These are phyloP conservation scores for Pseudomyrmex gracilis DNA, from an alignment of 1,140 invertebrate species.

Conservation along the genomic window DNA sequence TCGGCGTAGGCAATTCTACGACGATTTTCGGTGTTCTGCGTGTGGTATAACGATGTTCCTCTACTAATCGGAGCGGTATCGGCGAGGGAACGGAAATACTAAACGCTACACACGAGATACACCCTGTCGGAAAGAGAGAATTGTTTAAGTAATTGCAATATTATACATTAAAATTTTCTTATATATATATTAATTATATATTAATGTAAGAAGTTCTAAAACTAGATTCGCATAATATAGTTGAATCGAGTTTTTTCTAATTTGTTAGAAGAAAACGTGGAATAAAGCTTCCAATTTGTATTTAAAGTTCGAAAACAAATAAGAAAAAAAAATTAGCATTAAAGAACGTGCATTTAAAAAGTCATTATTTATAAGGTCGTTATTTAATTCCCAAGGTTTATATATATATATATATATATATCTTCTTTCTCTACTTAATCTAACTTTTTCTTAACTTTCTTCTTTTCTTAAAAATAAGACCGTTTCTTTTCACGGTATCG, in stretches of 20 bases:
- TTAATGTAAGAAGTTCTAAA: too few species aligned
- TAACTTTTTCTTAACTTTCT: neutral
- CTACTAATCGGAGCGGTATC: slow-evolving; percentile 32
- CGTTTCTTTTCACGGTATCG: too few species aligned
- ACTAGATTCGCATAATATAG: too few species aligned
- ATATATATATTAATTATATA: too few species aligned
- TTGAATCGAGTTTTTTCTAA: neutral
- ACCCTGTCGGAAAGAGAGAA: slow-evolving; percentile 59
- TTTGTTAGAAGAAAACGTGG: neutral
- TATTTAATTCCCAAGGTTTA: neutral
- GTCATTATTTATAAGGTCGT: neutral
- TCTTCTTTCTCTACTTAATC: neutral
- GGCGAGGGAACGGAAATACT: slow-evolving; percentile 60
- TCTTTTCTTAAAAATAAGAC: neutral
- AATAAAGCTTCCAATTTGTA: neutral
- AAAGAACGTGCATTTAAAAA: neutral
- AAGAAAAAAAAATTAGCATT: neutral
- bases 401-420: too few species aligned
- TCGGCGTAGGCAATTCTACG: slow-evolving; percentile 58
- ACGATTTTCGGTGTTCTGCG: slow-evolving; percentile 61
- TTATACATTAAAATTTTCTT: too few species aligned
- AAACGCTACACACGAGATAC: slow-evolving; percentile 66
- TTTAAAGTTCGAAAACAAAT: neutral
- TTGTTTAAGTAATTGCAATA: neutral
- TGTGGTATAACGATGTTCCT: slow-evolving; percentile 68